These are phyloP conservation scores for Callionymus lyra DNA, from an alignment of 2,113 vertebrate species.

Conservation along the genomic window DNA sequence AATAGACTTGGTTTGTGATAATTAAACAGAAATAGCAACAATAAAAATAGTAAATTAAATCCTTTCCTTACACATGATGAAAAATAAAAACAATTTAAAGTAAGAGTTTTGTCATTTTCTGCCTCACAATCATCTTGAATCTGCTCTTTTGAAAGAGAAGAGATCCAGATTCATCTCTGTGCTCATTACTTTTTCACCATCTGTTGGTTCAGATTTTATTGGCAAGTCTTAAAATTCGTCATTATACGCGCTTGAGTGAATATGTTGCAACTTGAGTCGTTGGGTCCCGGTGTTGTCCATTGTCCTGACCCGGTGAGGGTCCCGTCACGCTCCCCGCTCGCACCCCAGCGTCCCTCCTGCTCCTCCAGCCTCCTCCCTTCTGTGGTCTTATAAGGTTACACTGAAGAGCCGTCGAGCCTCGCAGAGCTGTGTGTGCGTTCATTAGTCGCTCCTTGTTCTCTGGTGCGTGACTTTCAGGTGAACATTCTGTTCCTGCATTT, in stretches of 20 bases:
- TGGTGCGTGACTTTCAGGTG: conserved; percentile 44
- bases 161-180: no score
- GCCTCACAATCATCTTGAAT: no score
- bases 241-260: conserved; percentile 9
- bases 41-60: no score
- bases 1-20: no score
- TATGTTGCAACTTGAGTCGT: conserved; percentile 25
- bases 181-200: no score
- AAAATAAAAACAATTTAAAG: no score
- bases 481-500: conserved; percentile 31
- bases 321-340: conserved; percentile 24
- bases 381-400: conserved; percentile 54
- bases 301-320: conserved; percentile 42
- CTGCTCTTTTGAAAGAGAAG: no score
- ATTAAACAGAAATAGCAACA: no score
- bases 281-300: conserved; percentile 35
- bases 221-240: no score
- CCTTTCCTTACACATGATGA: no score
- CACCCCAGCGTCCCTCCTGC: not conserved
- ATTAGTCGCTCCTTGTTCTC: conserved; percentile 33
- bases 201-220: no score
- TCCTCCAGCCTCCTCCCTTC: conserved; percentile 1
- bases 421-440: conserved; percentile 4
- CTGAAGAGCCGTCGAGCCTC: conserved; percentile 11
- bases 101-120: no score